Evolutionary conservation across 2,888 invertebrate genomes (phyloP).

Genomic region (Eupithecia tripunctaria): DNA sequence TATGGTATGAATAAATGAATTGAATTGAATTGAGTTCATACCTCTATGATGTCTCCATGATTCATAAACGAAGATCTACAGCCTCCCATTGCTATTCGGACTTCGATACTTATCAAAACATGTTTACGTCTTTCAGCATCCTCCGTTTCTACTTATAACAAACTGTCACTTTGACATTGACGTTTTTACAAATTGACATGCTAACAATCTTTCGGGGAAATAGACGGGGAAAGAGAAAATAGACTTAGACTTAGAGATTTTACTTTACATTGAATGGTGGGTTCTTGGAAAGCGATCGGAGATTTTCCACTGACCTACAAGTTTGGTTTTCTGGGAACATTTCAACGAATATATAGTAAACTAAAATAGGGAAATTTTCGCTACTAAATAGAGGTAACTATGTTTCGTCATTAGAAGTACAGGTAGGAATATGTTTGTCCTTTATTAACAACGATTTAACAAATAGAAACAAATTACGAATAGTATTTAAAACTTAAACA

Average conservation of each 20-base stretch:
- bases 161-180: constrained; percentile 13
- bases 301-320: not conserved
- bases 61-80: not conserved
- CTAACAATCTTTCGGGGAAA: constrained; percentile 9
- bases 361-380: not conserved
- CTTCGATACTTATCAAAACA: constrained; percentile 35
- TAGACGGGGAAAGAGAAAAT: not conserved
- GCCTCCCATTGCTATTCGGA: not conserved
- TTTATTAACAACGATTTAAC: too few relatives aligned
- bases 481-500: too few relatives aligned
- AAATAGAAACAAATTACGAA: too few relatives aligned
- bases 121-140: constrained; percentile 33
- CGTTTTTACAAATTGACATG: constrained; percentile 18
- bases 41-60: not conserved
- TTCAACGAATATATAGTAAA: not conserved
- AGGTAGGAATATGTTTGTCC: too few relatives aligned
- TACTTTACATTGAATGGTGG: not conserved
- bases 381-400: not conserved
- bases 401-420: too few relatives aligned
- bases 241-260: not conserved
- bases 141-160: constrained; percentile 7
- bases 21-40: constrained; percentile 6
- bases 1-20: too few relatives aligned
- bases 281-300: not conserved
- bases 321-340: not conserved